A percentile compares a stretch with the other conserved stretches of the same genome.
phyloP scores from a whole-genome alignment of 1,140 invertebrate species.

The Musca domestica region DNA sequence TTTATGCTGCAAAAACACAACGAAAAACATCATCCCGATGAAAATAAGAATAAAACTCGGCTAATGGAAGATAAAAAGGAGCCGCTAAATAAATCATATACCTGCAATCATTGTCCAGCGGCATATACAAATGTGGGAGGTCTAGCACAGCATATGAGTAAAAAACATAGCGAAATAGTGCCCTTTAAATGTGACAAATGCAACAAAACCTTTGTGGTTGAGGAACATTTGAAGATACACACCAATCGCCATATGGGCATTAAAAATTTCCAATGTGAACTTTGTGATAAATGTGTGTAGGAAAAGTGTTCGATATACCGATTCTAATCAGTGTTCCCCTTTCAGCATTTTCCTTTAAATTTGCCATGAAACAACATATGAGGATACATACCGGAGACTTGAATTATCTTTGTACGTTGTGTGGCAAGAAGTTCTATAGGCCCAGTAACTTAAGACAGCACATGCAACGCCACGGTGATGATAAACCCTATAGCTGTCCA shows the following conservation, averaged over 20 bases:
- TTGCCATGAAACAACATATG: conserved; percentile 55
- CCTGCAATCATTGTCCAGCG: conserved; percentile 1
- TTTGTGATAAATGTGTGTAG: conserved; percentile 59
- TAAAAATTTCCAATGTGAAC: conserved; percentile 61
- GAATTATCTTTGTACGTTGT: conserved; percentile 63
- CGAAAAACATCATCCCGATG: conserved; percentile 11
- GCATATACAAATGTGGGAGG: conserved; percentile 4
- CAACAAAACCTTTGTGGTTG: conserved; percentile 5
- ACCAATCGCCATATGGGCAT: conserved; percentile 33
- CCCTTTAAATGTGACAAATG: conserved; percentile 17
- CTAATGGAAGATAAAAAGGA: background rate
- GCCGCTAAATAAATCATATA: background rate
- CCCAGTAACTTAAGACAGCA: conserved; percentile 63
- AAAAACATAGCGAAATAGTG: conserved; percentile 7
- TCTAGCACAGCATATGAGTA: conserved; percentile 11
- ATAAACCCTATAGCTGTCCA: conserved; percentile 53
- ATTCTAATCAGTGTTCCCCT: background rate
- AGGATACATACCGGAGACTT: conserved; percentile 65
- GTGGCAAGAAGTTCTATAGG: conserved; percentile 64
- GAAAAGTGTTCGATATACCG: background rate
- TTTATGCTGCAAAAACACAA: conserved; percentile 2
- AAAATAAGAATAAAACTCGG: background rate
- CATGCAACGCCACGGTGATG: conserved; percentile 58
- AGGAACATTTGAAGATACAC: conserved; percentile 16
- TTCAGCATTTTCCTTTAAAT: conserved; percentile 11